Base-by-base conservation (phyloP, 2,113 vertebrate genomes). In the Tamias sibiricus region DNA sequence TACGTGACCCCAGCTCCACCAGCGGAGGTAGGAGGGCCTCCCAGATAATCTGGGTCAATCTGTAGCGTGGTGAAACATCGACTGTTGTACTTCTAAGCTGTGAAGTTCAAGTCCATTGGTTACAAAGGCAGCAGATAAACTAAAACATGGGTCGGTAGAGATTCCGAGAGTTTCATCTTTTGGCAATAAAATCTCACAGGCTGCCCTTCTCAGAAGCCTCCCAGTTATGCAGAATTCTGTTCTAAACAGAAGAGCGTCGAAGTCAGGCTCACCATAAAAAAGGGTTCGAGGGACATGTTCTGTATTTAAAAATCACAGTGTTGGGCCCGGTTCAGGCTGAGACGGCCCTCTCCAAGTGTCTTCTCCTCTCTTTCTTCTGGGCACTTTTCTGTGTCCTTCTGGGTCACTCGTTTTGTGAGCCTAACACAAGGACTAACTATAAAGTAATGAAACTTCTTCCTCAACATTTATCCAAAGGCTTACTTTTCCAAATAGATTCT, bases 181-280 rank as follows among this genome's bases (percentile, higher is more conserved):
- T 42, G 74, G 72, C 52, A 72, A 74, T 20, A 66, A 64, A 89
- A 47, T 14, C 17, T 79, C 4, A 17, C 6, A 74, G 93, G 91
- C n/a, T 62, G 9, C 44, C n/a, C 68, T 80, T 95, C 40, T n/a
- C 10, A 79, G 72, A 82, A 30, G 0, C 32, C 13, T 44, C 42
- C 90, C 42, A 71, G 79, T 83, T 44, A 71, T 66, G 9, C 30
- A 94, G 81, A 88, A 37, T 85, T 96, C 62, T 91, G 14, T 75
- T 85, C 22, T 17, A 54, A 7, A 42, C 49, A 91, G 72, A 87
- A 90, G 13, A 85, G 6, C 40, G 30, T 35, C 40, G 35, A 88
- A 54, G 35, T 26, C 35, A 75, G 9, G 17, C n/a, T 93, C 42
- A 22, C 57, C 0, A 17, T 64, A 30, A 82, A 47, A 84, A 30